Evolutionary conservation across 2,888 invertebrate genomes (phyloP).

Genomic region (Napeogenes inachia): DNA sequence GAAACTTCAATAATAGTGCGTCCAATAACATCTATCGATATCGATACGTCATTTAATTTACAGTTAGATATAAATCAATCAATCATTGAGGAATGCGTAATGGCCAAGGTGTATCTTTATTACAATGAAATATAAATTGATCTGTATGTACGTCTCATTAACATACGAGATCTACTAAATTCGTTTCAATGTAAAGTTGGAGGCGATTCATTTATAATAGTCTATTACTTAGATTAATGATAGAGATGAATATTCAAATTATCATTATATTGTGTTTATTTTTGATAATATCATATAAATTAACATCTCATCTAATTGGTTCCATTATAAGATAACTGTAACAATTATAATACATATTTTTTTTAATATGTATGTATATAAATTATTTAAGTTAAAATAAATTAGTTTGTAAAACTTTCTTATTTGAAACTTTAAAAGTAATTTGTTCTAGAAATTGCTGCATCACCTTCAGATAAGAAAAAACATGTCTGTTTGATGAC

Average conservation of each 20-base stretch:
- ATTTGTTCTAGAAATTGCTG: constrained; percentile 11
- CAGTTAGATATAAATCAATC: constrained; percentile 47
- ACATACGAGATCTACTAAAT: constrained; percentile 44
- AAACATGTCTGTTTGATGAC: constrained; percentile 15
- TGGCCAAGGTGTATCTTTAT: constrained; percentile 46
- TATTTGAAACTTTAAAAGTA: background rate
- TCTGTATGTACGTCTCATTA: constrained; percentile 57
- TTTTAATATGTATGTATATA: too few species aligned
- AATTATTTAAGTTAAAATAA: too few species aligned
- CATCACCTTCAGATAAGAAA: constrained; percentile 23
- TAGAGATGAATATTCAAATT: background rate
- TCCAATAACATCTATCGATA: constrained; percentile 29
- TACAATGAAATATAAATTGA: constrained; percentile 50
- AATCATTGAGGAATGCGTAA: constrained; percentile 62
- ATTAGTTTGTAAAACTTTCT: too few species aligned
- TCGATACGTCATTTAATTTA: constrained; percentile 38
- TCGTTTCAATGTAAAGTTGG: constrained; percentile 32
- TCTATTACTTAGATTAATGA: constrained; percentile 16
- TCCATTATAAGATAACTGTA: too few species aligned
- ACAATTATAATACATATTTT: too few species aligned
- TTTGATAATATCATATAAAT: too few species aligned
- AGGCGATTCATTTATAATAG: constrained; percentile 21
- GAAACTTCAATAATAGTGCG: constrained; percentile 13
- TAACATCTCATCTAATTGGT: too few species aligned
- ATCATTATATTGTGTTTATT: too few species aligned